Conservation (phyloP, 2,113 vertebrate genomes). For the Hoplias malabaricus region DNA sequence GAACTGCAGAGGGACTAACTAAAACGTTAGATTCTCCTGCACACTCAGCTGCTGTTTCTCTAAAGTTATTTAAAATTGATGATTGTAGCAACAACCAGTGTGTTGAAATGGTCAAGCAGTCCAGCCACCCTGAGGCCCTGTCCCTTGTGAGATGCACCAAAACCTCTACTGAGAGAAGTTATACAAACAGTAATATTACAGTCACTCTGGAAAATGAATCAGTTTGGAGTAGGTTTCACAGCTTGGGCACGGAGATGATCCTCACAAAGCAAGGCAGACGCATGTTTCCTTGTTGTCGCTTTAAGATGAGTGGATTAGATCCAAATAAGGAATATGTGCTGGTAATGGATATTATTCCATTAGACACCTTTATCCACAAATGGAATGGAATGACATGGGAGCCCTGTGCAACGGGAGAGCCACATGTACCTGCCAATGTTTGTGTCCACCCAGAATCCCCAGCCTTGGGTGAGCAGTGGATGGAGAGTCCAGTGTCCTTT, state of each 20-base stretch:
- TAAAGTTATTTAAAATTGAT: slow-evolving; percentile 60
- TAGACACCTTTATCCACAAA: slow-evolving; percentile 82
- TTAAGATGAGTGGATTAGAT: slow-evolving; percentile 84
- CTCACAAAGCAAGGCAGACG: slow-evolving; percentile 89
- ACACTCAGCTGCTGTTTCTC: slow-evolving; percentile 72
- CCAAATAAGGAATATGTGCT: slow-evolving; percentile 81
- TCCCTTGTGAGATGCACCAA: slow-evolving; percentile 46
- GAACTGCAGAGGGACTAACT: neutral
- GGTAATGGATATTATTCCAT: slow-evolving; percentile 85
- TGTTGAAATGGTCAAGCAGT: slow-evolving; percentile 51
- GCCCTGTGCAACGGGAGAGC: slow-evolving; percentile 75
- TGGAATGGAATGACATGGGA: slow-evolving; percentile 87
- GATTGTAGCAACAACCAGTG: slow-evolving; percentile 48
- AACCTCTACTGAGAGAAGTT: slow-evolving; percentile 68
- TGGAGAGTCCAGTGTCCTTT: slow-evolving; percentile 86
- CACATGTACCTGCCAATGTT: slow-evolving; percentile 77
- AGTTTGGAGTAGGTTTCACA: slow-evolving; percentile 91
- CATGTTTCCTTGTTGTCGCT: slow-evolving; percentile 95
- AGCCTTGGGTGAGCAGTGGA: slow-evolving; percentile 86
- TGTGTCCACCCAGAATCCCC: slow-evolving; percentile 89
- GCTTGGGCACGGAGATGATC: slow-evolving; percentile 92
- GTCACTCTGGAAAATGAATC: slow-evolving; percentile 87
- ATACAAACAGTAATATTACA: slow-evolving; percentile 69
- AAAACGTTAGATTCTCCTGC: slow-evolving; percentile 29
- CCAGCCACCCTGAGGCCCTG: slow-evolving; percentile 28